These are phyloP conservation scores for Dipodomys stephensi DNA, from an alignment of 2,113 vertebrate genomes.

Conservation along the genomic window DNA sequence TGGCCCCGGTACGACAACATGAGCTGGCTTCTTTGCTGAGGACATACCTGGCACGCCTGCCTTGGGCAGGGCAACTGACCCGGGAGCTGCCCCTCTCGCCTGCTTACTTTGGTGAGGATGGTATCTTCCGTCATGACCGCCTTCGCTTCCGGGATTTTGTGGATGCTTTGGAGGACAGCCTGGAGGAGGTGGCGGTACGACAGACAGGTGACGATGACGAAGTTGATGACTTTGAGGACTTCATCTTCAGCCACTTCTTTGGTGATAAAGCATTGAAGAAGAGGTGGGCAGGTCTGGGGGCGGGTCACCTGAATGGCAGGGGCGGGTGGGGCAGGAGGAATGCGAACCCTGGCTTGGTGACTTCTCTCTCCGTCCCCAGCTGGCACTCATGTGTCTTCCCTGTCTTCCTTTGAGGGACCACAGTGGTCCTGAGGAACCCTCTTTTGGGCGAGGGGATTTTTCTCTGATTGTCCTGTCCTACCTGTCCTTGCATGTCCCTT, in stretches of 20 bases:
- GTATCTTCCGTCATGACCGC: constrained; percentile 90
- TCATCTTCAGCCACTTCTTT: constrained; percentile 83
- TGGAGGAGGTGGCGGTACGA: constrained; percentile 91
- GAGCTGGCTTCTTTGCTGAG: constrained; percentile 89
- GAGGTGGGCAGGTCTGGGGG: constrained; percentile 66
- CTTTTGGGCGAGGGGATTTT: not conserved
- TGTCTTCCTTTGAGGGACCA: not conserved
- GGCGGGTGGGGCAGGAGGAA: rapidly evolving
- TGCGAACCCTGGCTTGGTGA: not conserved
- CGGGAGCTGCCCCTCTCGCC: constrained; percentile 79
- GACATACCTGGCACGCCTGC: constrained; percentile 86
- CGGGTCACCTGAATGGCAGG: not conserved
- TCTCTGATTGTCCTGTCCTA: not conserved
- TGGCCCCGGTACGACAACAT: constrained; percentile 86
- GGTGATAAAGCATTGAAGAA: constrained; percentile 75
- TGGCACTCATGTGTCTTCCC: not conserved
- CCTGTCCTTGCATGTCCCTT: not conserved
- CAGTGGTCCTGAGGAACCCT: not conserved
- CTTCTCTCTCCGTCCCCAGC: not conserved
- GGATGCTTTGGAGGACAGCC: constrained; percentile 92
- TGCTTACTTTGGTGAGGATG: constrained; percentile 87
- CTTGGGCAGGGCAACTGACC: constrained; percentile 74
- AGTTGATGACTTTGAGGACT: constrained; percentile 91
- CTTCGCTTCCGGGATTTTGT: constrained; percentile 92
- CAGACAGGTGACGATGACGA: constrained; percentile 86